Evolutionary conservation across 2,113 vertebrate species (phyloP), one percentile per base, ranked within the genome.

Genomic region (Heterochromis multidens): DNA sequence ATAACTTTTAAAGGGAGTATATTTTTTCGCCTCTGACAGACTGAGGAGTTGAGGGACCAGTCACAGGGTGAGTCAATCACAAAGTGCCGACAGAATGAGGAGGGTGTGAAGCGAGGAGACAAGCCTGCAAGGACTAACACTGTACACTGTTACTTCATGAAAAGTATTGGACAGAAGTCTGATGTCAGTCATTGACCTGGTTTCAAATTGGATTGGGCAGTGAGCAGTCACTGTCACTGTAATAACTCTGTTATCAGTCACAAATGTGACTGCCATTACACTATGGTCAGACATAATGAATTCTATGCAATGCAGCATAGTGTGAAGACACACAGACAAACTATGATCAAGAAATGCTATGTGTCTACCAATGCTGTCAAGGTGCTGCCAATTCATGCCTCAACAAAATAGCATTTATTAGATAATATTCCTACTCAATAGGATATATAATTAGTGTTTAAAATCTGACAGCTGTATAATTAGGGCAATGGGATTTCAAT

Each of bases 1-100:
- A 93, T 93, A 92, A 94, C 89, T 91, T 94, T 93, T 88, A 92
- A 86, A 86, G 72, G 58, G 63, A 87, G 86, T 57, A 67, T 87
- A 84, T 88, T 82, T 91, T 91, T 87, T 79, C 65, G 83, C 60
- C 35, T 89, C 77, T 84, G 90, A 92, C 90, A 92, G 85, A 83
- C 59, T 57, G 81, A 70, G 76, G 82, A 87, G 87, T 11, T 59
- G 56, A 87, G 89, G 90, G 86, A 89, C 80, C 81, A 29, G 80
- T 74, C 72, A 46, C 61, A 67, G 86, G 88, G 80, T 61, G 91
- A 93, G 80, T 89, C 89, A 86, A 94, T 90, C 80, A 79, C 87
- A 80, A 82, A 88, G 92, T 79, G 93, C 78, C 59, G 56, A 89
- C 81, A 54, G 88, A 91, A 84, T 40, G 43, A 10, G 80, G 77